phyloP scores from a whole-genome alignment of 2,113 vertebrate genomes.

The Canis aureus region DNA sequence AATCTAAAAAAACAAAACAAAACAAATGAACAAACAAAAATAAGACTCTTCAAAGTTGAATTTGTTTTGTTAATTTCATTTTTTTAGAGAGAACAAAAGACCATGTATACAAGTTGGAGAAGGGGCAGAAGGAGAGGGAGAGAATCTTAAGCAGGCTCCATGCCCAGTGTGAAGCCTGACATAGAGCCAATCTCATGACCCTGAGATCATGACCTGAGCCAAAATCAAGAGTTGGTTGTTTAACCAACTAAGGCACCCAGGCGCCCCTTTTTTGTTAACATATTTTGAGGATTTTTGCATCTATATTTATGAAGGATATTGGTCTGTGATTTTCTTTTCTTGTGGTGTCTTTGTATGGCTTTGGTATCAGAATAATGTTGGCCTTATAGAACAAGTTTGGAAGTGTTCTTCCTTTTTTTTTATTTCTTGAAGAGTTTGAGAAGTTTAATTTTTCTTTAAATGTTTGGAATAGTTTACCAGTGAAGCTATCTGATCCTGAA shows the following conservation, averaged over 20 bases:
- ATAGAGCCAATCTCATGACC: too few species aligned
- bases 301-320: background rate
- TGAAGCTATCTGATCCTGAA: background rate
- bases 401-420: background rate
- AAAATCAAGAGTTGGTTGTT: too few species aligned
- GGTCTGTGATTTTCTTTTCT: slow-evolving; percentile 12
- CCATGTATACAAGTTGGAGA: too few species aligned
- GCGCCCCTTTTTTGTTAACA: background rate
- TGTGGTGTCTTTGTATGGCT: background rate
- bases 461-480: slow-evolving; percentile 13
- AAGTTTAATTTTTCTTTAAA: background rate
- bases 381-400: background rate
- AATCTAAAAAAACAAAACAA: background rate
- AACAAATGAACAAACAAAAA: background rate
- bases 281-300: background rate
- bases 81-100: too few species aligned
- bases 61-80: background rate
- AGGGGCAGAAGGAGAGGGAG: too few species aligned
- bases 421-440: slow-evolving; percentile 21
- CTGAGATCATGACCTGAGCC: too few species aligned
- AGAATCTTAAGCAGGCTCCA: too few species aligned
- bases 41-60: background rate
- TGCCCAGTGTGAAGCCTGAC: too few species aligned
- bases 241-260: too few species aligned
- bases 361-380: background rate